Evolutionary conservation across 2,797 vertebrate genomes (phyloP).

Genomic region (Amblyraja radiata): DNA sequence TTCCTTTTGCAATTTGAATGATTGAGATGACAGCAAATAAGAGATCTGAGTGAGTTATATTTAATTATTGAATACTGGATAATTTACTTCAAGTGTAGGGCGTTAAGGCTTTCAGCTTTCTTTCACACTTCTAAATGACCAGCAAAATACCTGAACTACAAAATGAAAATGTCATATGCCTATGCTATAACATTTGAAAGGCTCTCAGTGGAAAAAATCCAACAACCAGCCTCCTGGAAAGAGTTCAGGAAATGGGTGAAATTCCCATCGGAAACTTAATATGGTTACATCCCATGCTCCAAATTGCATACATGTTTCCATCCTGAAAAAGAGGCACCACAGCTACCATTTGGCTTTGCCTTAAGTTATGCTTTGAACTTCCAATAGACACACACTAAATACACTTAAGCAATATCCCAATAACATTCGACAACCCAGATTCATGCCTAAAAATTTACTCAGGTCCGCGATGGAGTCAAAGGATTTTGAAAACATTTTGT

Average conservation of each 20-base stretch:
- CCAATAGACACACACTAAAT: background rate
- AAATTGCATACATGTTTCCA: constrained; percentile 20
- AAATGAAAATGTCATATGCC: background rate
- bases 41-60: background rate
- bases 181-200: background rate
- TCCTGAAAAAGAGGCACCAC: background rate
- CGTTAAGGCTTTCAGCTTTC: background rate
- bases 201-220: background rate
- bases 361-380: background rate
- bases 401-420: too few relatives aligned
- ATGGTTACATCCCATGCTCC: background rate
- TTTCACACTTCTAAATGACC: background rate
- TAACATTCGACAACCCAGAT: background rate
- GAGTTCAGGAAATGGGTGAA: background rate
- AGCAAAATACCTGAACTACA: background rate
- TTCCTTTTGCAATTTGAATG: background rate
- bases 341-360: background rate
- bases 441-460: background rate
- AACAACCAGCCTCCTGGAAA: background rate
- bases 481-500: background rate
- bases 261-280: constrained; percentile 15
- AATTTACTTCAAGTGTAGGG: background rate
- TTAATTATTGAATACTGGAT: background rate
- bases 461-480: background rate
- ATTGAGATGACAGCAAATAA: background rate